These are phyloP conservation scores for Tanytarsus gracilentus DNA, from an alignment of 2,888 invertebrate species.

Conservation along the genomic window DNA sequence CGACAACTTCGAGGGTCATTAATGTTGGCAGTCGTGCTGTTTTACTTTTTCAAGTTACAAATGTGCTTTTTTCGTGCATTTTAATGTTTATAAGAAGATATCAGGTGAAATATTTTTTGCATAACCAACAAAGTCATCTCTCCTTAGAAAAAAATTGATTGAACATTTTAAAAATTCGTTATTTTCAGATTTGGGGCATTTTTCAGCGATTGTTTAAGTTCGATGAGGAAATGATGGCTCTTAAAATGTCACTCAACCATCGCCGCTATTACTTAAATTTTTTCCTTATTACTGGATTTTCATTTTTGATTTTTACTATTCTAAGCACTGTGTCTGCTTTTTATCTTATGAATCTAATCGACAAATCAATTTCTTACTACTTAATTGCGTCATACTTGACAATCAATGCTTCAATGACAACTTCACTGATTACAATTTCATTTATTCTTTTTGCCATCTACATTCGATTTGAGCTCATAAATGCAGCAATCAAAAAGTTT, in stretches of 20 bases:
- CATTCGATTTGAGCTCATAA: slow-evolving; percentile 1
- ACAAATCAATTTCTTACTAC: background rate
- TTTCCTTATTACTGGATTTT: background rate
- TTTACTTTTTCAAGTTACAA: background rate
- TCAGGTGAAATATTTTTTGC: too few relatives aligned
- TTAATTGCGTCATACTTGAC: background rate
- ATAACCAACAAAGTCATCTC: too few relatives aligned
- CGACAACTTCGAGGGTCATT: slow-evolving; percentile 4
- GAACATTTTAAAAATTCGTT: too few relatives aligned
- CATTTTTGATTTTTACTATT: background rate
- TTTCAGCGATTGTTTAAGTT: background rate
- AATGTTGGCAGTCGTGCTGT: background rate
- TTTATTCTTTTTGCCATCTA: background rate
- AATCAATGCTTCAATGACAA: background rate
- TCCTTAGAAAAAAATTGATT: too few relatives aligned
- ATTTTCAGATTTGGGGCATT: slow-evolving; percentile 17
- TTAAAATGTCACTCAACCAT: background rate
- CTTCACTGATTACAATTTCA: background rate
- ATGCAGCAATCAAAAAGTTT: background rate
- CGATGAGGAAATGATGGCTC: background rate
- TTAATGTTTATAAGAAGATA: background rate
- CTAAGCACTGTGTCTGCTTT: background rate
- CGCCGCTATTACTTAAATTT: background rate
- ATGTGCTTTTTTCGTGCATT: background rate
- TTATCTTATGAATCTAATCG: background rate